Conservation (phyloP, 2,113 vertebrate genomes). For the Mellivora capensis region DNA sequence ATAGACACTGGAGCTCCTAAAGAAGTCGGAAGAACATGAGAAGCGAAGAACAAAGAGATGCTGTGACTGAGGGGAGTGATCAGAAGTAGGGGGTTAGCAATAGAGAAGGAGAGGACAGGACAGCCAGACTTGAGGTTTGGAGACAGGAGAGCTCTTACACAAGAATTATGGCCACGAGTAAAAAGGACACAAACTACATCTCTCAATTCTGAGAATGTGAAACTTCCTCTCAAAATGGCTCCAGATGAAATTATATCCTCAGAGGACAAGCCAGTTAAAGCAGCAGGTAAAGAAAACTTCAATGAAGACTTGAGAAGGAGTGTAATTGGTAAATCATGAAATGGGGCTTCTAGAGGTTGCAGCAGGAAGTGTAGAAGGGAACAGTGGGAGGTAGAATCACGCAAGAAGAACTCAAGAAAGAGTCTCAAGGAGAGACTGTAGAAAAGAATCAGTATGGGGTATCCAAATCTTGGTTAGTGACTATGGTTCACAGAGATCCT, state of each 20-base stretch:
- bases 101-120: neutral
- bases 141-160: neutral
- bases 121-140: neutral
- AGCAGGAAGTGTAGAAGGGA: neutral
- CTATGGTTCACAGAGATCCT: neutral
- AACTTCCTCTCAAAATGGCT: neutral
- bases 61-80: neutral
- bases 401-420: neutral
- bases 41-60: neutral
- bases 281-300: neutral
- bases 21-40: neutral
- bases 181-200: neutral
- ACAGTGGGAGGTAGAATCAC: neutral
- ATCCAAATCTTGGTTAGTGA: neutral
- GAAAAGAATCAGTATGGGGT: neutral
- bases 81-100: neutral
- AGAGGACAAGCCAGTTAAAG: neutral
- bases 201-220: neutral
- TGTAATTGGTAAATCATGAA: neutral
- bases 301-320: neutral
- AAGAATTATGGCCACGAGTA: neutral
- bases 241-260: neutral
- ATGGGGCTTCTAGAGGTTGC: neutral
- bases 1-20: neutral
- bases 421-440: neutral